These are phyloP conservation scores for Monochamus saltuarius DNA, from an alignment of 1,140 invertebrate genomes.

Conservation along the genomic window DNA sequence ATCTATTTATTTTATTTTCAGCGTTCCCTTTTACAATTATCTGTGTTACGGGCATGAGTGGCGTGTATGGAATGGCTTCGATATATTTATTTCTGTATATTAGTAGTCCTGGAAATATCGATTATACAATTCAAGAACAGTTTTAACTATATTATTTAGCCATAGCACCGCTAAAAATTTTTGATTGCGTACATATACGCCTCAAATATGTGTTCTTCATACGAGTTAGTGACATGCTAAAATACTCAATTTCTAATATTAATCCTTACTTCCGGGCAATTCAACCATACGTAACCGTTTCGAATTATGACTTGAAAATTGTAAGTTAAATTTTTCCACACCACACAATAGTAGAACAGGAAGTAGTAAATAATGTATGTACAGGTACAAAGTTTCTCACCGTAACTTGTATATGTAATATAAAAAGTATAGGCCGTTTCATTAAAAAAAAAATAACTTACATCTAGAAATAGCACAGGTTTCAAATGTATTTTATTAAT, in stretches of 20 bases:
- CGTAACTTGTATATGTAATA: too few species aligned
- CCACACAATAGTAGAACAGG: neutral
- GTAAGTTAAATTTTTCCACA: conserved; percentile 8
- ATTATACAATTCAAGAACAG: conserved; percentile 25
- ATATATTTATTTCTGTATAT: conserved; percentile 7
- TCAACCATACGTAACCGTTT: neutral
- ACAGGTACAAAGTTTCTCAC: too few species aligned
- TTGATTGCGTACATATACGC: too few species aligned
- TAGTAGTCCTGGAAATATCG: conserved; percentile 28
- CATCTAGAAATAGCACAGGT: too few species aligned
- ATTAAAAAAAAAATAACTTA: too few species aligned
- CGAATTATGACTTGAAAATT: conserved; percentile 10
- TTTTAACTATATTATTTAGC: conserved; percentile 26
- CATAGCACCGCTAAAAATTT: conserved; percentile 9
- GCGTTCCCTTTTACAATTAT: too few species aligned
- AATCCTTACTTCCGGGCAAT: too few species aligned
- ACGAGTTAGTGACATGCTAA: too few species aligned
- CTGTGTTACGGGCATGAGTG: neutral
- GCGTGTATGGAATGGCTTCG: conserved; percentile 13
- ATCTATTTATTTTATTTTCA: too few species aligned
- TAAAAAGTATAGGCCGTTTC: too few species aligned
- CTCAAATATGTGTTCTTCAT: neutral
- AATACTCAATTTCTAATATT: too few species aligned
- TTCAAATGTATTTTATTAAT: too few species aligned
- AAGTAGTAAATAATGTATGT: neutral